These are phyloP conservation scores for Drosophila saltans DNA, from an alignment of 1,140 invertebrate species.

Conservation along the genomic window DNA sequence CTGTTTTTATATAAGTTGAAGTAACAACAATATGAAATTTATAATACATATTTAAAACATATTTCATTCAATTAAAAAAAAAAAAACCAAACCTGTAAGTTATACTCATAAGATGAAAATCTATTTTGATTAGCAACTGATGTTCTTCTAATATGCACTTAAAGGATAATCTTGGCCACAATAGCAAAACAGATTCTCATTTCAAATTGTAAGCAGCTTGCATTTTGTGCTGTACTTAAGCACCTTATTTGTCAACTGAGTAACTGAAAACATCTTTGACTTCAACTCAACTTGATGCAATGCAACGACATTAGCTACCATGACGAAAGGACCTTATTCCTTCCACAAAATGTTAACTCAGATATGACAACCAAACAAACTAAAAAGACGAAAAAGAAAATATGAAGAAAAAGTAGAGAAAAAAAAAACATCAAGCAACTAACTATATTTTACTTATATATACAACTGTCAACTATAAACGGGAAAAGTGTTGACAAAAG, in stretches of 20 bases:
- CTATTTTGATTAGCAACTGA: not conserved
- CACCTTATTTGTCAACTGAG: slow-evolving; percentile 54
- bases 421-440: slow-evolving; percentile 40
- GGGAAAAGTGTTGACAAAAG: slow-evolving; percentile 77
- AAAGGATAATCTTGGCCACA: slow-evolving; percentile 25
- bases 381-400: not conserved
- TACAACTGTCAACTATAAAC: slow-evolving; percentile 6
- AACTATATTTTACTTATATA: slow-evolving; percentile 28
- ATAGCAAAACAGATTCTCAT: slow-evolving; percentile 36
- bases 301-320: slow-evolving; percentile 29
- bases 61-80: too few relatives aligned
- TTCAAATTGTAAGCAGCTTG: slow-evolving; percentile 53
- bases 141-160: not conserved
- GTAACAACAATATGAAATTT: too few relatives aligned
- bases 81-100: too few relatives aligned
- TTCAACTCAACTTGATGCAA: slow-evolving; percentile 32
- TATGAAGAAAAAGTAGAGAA: slow-evolving; percentile 31
- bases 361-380: not conserved
- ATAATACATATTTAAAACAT: too few relatives aligned
- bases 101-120: not conserved
- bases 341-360: not conserved
- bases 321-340: slow-evolving; percentile 4
- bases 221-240: slow-evolving; percentile 18
- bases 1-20: too few relatives aligned
- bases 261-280: slow-evolving; percentile 57